Evolutionary conservation across 2,113 vertebrate species (phyloP).

Genomic region (Dromiciops gliroides): DNA sequence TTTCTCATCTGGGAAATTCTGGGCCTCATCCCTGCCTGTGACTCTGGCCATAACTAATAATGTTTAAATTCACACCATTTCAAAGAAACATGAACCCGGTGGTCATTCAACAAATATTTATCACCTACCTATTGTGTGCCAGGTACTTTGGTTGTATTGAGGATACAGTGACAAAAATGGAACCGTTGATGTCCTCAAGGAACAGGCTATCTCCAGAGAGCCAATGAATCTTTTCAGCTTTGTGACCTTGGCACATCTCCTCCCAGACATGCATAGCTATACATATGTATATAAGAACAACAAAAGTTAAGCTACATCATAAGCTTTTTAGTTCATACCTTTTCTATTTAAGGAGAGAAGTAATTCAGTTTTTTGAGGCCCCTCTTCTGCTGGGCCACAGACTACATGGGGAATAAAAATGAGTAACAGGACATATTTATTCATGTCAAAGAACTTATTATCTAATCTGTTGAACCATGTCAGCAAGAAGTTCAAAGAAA

Average conservation of each 20-base stretch:
- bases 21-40: neutral
- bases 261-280: neutral
- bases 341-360: neutral
- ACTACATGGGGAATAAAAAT: neutral
- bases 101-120: neutral
- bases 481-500: neutral
- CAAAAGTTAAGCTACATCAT: neutral
- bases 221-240: neutral
- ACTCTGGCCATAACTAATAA: neutral
- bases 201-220: neutral
- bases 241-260: neutral
- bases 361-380: neutral
- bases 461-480: neutral
- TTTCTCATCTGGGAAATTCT: neutral
- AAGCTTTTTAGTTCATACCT: neutral
- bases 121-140: neutral
- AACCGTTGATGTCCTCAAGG: neutral
- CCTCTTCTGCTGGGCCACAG: neutral
- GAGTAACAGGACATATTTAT: neutral
- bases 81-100: neutral
- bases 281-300: no score
- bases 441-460: neutral
- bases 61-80: neutral
- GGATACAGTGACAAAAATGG: neutral
- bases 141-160: neutral